These are phyloP conservation scores for Epirrhoe tristata DNA, from an alignment of 2,888 invertebrate genomes.

Conservation along the genomic window DNA sequence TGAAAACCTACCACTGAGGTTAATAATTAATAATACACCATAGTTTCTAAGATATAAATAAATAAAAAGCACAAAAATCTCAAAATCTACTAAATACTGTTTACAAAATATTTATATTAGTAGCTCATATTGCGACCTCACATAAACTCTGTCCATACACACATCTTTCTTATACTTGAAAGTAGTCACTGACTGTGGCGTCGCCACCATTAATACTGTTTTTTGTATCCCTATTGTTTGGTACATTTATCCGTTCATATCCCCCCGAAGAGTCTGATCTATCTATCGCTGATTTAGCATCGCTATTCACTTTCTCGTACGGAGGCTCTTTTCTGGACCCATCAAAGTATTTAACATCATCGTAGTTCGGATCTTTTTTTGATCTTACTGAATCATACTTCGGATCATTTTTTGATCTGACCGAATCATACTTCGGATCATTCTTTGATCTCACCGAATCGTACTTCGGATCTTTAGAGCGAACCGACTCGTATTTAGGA, in stretches of 20 bases:
- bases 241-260: constrained; percentile 75
- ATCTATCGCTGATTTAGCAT: constrained; percentile 58
- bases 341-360: constrained; percentile 91
- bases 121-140: constrained; percentile 46
- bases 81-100: constrained; percentile 61
- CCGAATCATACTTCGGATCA: too few relatives aligned
- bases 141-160: constrained; percentile 31
- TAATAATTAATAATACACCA: constrained; percentile 57
- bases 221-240: constrained; percentile 65
- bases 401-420: too few relatives aligned
- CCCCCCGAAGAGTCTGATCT: constrained; percentile 76
- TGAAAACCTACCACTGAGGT: constrained; percentile 71
- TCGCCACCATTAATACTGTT: constrained; percentile 77
- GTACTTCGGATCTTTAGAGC: constrained; percentile 88
- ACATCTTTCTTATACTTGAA: constrained; percentile 69
- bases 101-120: constrained; percentile 56
- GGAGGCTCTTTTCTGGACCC: constrained; percentile 86
- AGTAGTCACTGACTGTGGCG: constrained; percentile 76
- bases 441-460: constrained; percentile 87
- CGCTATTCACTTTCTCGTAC: constrained; percentile 86
- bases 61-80: constrained; percentile 72
- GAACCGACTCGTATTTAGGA: constrained; percentile 85
- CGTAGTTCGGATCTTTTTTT: constrained; percentile 90
- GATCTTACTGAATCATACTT: too few relatives aligned
- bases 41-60: constrained; percentile 65